Evolutionary conservation across 2,888 invertebrate genomes (phyloP).

Genomic region (Therioaphis trifolii): DNA sequence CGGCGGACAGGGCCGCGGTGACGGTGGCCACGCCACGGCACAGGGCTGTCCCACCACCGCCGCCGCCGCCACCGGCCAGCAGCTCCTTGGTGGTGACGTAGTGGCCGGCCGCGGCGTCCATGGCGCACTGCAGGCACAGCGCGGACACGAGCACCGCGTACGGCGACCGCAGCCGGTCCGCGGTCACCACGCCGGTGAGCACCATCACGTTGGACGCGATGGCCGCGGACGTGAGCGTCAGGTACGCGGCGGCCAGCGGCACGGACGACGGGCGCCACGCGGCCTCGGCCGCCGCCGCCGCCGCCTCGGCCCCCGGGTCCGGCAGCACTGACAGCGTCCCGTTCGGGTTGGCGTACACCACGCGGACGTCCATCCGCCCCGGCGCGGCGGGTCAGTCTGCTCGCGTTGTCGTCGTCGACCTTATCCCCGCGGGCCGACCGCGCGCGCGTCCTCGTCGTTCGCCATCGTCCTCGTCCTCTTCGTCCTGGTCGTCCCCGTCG

Average conservation of each 20-base stretch:
- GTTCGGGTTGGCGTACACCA: slow-evolving; percentile 38
- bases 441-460: neutral
- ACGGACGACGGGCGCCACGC: slow-evolving; percentile 36
- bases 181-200: slow-evolving; percentile 44
- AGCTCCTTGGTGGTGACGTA: slow-evolving; percentile 27
- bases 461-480: neutral
- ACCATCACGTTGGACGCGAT: slow-evolving; percentile 56
- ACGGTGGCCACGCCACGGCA: slow-evolving; percentile 54
- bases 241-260: slow-evolving; percentile 40
- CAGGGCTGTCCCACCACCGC: neutral
- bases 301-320: neutral
- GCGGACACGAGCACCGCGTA: slow-evolving; percentile 57
- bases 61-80: slow-evolving; percentile 10
- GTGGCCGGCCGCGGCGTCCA: slow-evolving; percentile 52
- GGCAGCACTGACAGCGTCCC: slow-evolving; percentile 51
- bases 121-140: slow-evolving; percentile 54
- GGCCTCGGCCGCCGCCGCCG: neutral
- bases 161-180: slow-evolving; percentile 50
- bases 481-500: neutral
- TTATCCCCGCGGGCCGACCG: too few relatives aligned
- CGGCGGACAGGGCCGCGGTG: slow-evolving; percentile 42
- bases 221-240: slow-evolving; percentile 47
- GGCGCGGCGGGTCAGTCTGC: neutral
- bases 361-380: slow-evolving; percentile 41
- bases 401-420: neutral